Conservation (phyloP, 2,797 vertebrate species). For the Potorous gilbertii region DNA sequence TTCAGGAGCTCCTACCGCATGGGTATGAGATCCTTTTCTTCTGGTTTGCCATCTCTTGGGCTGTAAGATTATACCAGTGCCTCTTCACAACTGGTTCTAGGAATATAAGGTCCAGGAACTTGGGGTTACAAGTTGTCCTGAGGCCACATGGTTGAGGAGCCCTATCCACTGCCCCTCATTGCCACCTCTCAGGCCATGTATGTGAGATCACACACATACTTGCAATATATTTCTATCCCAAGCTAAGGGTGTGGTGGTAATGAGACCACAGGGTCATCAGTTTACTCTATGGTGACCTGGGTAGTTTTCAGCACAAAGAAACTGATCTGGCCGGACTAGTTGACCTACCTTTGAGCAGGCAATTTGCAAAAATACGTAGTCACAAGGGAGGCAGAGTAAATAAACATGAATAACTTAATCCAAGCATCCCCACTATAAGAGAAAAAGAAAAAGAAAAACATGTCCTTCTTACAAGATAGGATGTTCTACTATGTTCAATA, state of each 20-base stretch:
- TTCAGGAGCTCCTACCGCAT: not conserved
- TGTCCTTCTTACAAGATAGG: not conserved
- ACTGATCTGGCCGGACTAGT: not conserved
- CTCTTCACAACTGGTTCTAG: not conserved
- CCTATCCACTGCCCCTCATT: not conserved
- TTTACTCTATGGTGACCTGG: not conserved
- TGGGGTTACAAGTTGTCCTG: not conserved
- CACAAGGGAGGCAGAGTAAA: not conserved
- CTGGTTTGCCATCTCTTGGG: not conserved
- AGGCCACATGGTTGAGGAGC: not conserved
- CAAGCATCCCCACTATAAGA: not conserved
- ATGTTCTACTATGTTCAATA: not conserved
- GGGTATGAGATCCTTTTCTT: not conserved
- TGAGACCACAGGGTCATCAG: not conserved
- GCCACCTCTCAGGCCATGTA: not conserved
- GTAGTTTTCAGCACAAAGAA: not conserved
- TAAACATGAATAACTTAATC: not conserved
- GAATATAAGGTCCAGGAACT: not conserved
- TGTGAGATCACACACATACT: not conserved
- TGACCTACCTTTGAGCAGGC: not conserved
- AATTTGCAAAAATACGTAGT: not conserved
- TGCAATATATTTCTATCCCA: not conserved
- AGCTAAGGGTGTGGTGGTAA: not conserved
- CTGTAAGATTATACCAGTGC: not conserved
- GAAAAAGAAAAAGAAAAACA: not conserved